These are phyloP conservation scores for Diarsia mendica DNA, from an alignment of 2,888 invertebrate species.

Conservation along the genomic window DNA sequence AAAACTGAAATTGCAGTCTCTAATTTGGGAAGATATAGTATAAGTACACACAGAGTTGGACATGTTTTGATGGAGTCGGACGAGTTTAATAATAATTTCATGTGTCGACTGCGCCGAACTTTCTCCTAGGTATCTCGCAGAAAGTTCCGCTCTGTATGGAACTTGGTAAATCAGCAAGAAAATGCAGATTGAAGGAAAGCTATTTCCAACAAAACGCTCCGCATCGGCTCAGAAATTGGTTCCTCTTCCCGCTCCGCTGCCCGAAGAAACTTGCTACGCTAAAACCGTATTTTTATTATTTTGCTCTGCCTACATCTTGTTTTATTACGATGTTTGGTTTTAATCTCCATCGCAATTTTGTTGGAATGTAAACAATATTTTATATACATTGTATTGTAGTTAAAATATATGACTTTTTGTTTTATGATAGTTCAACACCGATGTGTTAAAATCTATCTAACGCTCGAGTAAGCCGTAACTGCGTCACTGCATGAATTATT, in stretches of 20 bases:
- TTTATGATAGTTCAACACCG: constrained; percentile 37
- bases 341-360: constrained; percentile 78
- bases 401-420: constrained; percentile 33
- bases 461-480: constrained; percentile 28
- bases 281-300: constrained; percentile 88
- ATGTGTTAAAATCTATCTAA: constrained; percentile 51
- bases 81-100: constrained; percentile 82
- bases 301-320: constrained; percentile 80
- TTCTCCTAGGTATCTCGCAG: constrained; percentile 76
- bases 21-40: constrained; percentile 44
- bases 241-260: constrained; percentile 86
- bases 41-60: constrained; percentile 33
- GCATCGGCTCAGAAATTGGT: constrained; percentile 90
- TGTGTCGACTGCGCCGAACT: constrained; percentile 78
- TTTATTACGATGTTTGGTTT: constrained; percentile 82
- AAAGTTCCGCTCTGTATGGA: constrained; percentile 83
- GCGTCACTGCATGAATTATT: constrained; percentile 42
- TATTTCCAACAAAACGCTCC: constrained; percentile 90
- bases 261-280: constrained; percentile 86
- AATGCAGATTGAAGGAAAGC: constrained; percentile 90
- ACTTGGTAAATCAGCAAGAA: constrained; percentile 91
- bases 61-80: constrained; percentile 59
- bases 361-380: constrained; percentile 56
- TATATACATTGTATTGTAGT: constrained; percentile 23
- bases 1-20: constrained; percentile 37